Base-by-base conservation (phyloP, 2,113 vertebrate species). In the Rhegmatorhina hoffmannsi region DNA sequence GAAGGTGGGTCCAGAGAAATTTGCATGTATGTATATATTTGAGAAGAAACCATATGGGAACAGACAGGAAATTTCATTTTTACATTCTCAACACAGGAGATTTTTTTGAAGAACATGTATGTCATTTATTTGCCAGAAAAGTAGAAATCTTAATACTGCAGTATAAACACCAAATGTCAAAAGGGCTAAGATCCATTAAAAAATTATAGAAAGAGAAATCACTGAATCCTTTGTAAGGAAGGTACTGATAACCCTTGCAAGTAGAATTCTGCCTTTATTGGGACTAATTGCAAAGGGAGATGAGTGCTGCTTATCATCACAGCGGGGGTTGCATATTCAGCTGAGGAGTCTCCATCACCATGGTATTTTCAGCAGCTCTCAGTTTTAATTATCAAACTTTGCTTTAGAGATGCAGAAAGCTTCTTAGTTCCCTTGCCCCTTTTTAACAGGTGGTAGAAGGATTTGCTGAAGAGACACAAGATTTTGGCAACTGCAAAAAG, bases 291-390 rank as follows among this genome's bases (percentile, higher is more conserved):
- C 50, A 67, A 74, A 84, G 43, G 63, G 62, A 74, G 74, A 89
- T 20, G 75, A 59, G 29, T 28, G 40, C 55, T 81, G 63, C 76
- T 69, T 40, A 19, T 77, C 38, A 13, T 44, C 50, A 36, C 67
- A 80, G 89, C 0, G 2, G 70, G 82, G 69, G 63, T 72, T 84
- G 29, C 18, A 10, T 25, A 4, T 76, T 84, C 88, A 83, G 70
- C 31, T 82, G 69, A 91, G 87, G 76, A 64, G 31, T 49, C 58
- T 81, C 69, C 49, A 53, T 95, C 81, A 69, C 96, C 66, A 64
- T 76, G 89, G 87, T 53, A 75, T 91, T 92, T 87, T 87, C 68
- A 85, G 31, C 64, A 62, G 69, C 34, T 90, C 84, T 91, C 50
- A 46, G 9, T 79, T 88, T 75, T 49, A 90, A 74, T 73, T 74